Evolutionary conservation across 2,888 invertebrate genomes (phyloP), one percentile per base, ranked within the genome.

Genomic region (Agriopis leucophaearia): DNA sequence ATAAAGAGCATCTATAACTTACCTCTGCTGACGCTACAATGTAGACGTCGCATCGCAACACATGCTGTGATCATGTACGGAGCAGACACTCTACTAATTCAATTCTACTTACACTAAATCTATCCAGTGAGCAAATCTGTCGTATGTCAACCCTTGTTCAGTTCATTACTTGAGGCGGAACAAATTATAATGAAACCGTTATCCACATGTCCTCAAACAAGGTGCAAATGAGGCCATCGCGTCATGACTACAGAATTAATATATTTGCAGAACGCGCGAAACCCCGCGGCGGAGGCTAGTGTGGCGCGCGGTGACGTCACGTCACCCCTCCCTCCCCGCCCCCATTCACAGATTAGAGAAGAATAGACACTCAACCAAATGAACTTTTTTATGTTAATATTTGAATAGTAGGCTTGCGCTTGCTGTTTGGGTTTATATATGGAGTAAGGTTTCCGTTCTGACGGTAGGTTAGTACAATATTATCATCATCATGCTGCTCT

Each of bases 241-340:
- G 35, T 12, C 51, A n/a, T 35, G 12, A 50, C 27, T 13, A 51
- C 35, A 35, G 8, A 36, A 52, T 52, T n/a, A 52, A 36, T 36
- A 8, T 36, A n/a, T 36, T 51, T 51, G 50, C 13, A 51, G 0
- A 7, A 13, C 50, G 50, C 12, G 27, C 35, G 36, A 9, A 36
- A 3, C 35, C 51, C 51, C 51, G 36, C 51, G 35, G 51, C 51
- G 35, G 13, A 8, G 16, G 9, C 48, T 48, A 48, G 48, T 48
- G 48, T 16, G 44, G 45, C 16, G 47, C 18, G 10, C 51, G 51
- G 51, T 51, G 51, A 51, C 51, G 51, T 51, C 51, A 51, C 27
- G n/a, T n/a, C 35, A 18, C n/a, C 27, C 51, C 51, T n/a, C 18
- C 18, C 48, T 18, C 27, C 18, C 5, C 50, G 18, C 5, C 8